Conservation (phyloP, 2,797 vertebrate genomes). For the Intellagama lesueurii region DNA sequence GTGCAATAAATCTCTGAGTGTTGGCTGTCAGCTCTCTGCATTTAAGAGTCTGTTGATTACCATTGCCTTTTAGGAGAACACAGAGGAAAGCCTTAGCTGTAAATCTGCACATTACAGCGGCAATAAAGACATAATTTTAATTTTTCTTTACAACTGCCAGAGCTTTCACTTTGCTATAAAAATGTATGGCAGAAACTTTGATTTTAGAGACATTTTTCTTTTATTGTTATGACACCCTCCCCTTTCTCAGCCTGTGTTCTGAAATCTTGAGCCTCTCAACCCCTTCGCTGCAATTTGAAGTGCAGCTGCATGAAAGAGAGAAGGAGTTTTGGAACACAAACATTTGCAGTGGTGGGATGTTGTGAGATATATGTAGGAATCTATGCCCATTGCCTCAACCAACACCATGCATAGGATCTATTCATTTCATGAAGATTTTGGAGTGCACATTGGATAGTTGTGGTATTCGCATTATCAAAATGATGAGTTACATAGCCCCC, state of each 20-base stretch:
- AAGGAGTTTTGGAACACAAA: background rate
- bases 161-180: background rate
- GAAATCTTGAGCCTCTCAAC: background rate
- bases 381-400: background rate
- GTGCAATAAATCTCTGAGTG: constrained; percentile 33
- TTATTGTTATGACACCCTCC: background rate
- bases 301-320: background rate
- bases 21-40: constrained; percentile 35
- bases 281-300: background rate
- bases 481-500: background rate
- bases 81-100: constrained; percentile 36
- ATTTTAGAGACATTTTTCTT: background rate
- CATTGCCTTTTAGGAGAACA: constrained; percentile 48
- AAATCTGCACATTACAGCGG: constrained; percentile 4
- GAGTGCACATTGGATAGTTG: background rate
- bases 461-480: background rate
- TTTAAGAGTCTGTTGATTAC: constrained; percentile 37
- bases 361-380: background rate
- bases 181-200: background rate
- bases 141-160: background rate
- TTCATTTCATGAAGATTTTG: background rate
- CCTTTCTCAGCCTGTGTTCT: background rate
- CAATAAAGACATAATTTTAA: background rate
- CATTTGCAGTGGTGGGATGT: background rate
- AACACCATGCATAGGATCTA: background rate